phyloP scores from a whole-genome alignment of 2,888 invertebrate species.

The Heliothis peltigera region DNA sequence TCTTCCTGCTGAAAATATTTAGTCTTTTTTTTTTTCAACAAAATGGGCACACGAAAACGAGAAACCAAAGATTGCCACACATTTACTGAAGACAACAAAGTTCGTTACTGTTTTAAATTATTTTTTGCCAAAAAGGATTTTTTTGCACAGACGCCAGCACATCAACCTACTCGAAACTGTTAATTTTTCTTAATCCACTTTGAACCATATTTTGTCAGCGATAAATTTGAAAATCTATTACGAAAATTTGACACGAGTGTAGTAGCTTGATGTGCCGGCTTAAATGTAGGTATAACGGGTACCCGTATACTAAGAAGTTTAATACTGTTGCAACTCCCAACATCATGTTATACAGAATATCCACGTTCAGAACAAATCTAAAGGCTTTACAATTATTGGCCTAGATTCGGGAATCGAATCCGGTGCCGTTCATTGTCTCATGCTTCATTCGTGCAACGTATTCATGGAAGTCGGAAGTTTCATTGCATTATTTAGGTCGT shows the following conservation, averaged over 20 bases:
- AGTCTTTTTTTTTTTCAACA: slow-evolving; percentile 3
- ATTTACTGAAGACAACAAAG: slow-evolving; percentile 8
- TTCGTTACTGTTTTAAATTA: too few species aligned
- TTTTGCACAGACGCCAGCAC: too few species aligned
- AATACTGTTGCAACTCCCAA: neutral
- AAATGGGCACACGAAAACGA: neutral
- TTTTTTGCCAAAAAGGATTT: too few species aligned
- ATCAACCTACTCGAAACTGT: too few species aligned
- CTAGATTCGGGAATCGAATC: slow-evolving; percentile 41
- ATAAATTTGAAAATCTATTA: too few species aligned
- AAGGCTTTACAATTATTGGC: slow-evolving; percentile 45
- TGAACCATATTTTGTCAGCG: too few species aligned
- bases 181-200: too few species aligned
- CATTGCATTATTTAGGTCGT: slow-evolving; percentile 33
- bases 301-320: too few species aligned
- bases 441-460: slow-evolving; percentile 30
- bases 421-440: slow-evolving; percentile 36
- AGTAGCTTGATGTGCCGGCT: too few species aligned
- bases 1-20: slow-evolving; percentile 6
- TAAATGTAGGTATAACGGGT: too few species aligned
- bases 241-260: too few species aligned
- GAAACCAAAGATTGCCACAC: slow-evolving; percentile 7
- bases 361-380: slow-evolving; percentile 4
- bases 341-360: slow-evolving; percentile 2
- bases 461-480: slow-evolving; percentile 39